Percentiles rank a stretch among this genome's conserved stretches.
phyloP scores from a whole-genome alignment of 2,888 invertebrate species.

The Hyposoter dolosus region DNA sequence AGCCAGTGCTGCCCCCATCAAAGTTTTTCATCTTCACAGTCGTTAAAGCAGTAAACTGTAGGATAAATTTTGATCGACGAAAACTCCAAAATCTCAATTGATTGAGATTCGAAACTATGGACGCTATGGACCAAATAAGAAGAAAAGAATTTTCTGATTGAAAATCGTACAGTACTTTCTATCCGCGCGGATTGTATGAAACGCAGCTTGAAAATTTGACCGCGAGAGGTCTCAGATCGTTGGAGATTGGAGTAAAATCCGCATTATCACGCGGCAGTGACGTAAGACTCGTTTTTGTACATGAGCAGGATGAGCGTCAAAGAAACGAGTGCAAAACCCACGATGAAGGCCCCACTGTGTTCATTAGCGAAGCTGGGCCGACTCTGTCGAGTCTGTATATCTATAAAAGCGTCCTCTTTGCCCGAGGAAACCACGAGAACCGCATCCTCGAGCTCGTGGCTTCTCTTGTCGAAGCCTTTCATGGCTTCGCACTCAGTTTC shows the following conservation, averaged over 20 bases:
- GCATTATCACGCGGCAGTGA: conserved; percentile 61
- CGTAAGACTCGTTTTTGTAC: conserved; percentile 52
- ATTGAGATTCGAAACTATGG: background rate
- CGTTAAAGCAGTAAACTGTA: conserved; percentile 48
- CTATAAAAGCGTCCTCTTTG: conserved; percentile 31
- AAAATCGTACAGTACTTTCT: background rate
- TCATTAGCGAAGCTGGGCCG: conserved; percentile 57
- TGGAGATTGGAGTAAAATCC: conserved; percentile 16
- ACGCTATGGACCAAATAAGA: no score
- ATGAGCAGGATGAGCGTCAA: conserved; percentile 9
- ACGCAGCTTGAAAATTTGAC: conserved; percentile 22
- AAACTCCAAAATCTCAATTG: background rate
- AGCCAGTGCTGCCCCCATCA: conserved; percentile 56
- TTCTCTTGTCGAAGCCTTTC: conserved; percentile 43
- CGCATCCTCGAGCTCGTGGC: conserved; percentile 58
- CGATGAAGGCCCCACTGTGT: conserved; percentile 75
- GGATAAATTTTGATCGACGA: background rate
- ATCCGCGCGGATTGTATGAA: background rate
- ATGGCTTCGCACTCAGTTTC: conserved; percentile 31
- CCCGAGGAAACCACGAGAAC: conserved; percentile 58
- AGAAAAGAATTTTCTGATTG: background rate
- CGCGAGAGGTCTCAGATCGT: conserved; percentile 55
- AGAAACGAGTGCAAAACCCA: conserved; percentile 75
- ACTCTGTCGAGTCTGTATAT: conserved; percentile 29
- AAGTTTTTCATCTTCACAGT: background rate